Evolutionary conservation across 53 echinoderm and acorn worm genomes (phyloP), one percentile per base, ranked within the genome.

Genomic region (Echinometra lucunter): DNA sequence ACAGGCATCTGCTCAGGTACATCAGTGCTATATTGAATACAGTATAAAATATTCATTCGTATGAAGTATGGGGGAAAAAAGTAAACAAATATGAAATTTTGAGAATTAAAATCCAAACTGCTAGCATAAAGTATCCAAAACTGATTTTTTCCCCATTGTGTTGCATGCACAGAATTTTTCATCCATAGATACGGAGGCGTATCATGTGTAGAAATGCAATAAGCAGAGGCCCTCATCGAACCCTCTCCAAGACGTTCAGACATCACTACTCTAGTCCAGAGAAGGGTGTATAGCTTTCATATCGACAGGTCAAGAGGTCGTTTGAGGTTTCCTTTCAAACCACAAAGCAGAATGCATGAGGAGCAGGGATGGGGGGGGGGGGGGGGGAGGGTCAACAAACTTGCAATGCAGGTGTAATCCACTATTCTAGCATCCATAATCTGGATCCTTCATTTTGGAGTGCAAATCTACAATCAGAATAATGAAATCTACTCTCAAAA

Each of bases 191-290:
- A 42, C 13, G 30, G 53, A 53, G 85, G 45, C 85, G 30, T 53
- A 85, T 85, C 85, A 49, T 2, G 85, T 85, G 11, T n/a, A 85
- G 85, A 85, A 85, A 85, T 85, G 85, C 49, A 85, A 85, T 45
- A 85, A 85, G 85, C n/a, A 3, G 49, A 85, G 28, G 78, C 78
- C 47, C 49, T 28, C n/a, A 7, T 28, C 23, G 30, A 85, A 49
- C 85, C 81, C 85, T 85, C 85, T 85, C 49, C n/a, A 85, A 47
- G 9, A 9, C 37, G 47, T 85, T 85, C 85, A 85, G 85, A 85
- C 85, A 49, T 85, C 85, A 85, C n/a, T 21, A 47, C 85, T 85
- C 30, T 23, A 85, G 85, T 27, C 85, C 28, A 85, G 47, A 17
- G 42, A 37, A 85, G 49, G 49, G 85, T 85, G 85, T 85, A n/a